Conservation (phyloP, 2,113 vertebrate species). For the Datnioides undecimradiatus region DNA sequence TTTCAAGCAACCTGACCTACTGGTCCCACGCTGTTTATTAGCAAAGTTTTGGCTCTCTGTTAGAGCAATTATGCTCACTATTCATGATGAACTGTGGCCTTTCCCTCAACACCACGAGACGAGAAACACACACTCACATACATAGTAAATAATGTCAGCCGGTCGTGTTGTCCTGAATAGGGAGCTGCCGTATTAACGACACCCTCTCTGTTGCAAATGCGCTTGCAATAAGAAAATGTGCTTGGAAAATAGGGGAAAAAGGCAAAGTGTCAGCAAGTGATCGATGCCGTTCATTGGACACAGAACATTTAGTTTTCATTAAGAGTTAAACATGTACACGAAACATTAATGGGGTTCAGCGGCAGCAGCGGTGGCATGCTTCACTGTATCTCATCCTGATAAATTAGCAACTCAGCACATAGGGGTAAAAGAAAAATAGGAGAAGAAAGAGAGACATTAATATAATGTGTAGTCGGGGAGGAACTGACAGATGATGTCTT, state of each 20-base stretch:
- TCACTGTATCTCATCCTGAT: constrained; percentile 81
- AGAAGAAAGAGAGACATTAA: constrained; percentile 71
- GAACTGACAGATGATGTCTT: constrained; percentile 76
- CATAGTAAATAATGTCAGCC: constrained; percentile 55
- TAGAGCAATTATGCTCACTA: constrained; percentile 71
- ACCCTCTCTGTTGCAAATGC: constrained; percentile 49
- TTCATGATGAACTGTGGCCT: constrained; percentile 69
- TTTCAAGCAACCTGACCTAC: constrained; percentile 72
- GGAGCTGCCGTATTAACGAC: constrained; percentile 58
- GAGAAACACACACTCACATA: constrained; percentile 37
- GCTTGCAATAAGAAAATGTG: constrained; percentile 60
- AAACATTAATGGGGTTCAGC: constrained; percentile 85
- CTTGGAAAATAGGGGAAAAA: constrained; percentile 52
- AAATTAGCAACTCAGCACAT: constrained; percentile 80
- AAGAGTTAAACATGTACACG: constrained; percentile 87
- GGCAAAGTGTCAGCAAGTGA: constrained; percentile 80
- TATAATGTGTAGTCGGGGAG: constrained; percentile 71
- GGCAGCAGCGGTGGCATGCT: constrained; percentile 61
- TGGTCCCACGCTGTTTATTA: constrained; percentile 70
- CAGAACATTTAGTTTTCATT: constrained; percentile 90
- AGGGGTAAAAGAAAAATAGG: constrained; percentile 53
- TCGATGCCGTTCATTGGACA: constrained; percentile 86
- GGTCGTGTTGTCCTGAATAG: constrained; percentile 41
- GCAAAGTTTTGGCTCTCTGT: constrained; percentile 67
- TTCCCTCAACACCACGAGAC: constrained; percentile 28